phyloP scores from a whole-genome alignment of 1,140 invertebrate genomes.

The Streblospio benedicti region DNA sequence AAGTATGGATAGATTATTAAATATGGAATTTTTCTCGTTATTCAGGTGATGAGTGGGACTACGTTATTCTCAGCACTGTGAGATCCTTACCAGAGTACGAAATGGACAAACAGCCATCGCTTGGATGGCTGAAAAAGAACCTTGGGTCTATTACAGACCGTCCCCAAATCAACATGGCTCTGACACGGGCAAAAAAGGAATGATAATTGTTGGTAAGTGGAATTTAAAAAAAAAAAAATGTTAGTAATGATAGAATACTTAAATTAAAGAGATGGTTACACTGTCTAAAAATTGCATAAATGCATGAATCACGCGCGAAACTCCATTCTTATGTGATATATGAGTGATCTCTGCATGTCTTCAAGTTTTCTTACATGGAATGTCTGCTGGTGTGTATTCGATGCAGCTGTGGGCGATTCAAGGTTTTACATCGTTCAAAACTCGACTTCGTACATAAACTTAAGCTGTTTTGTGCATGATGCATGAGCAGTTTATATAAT shows the following conservation, averaged over 20 bases:
- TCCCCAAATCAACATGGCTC: constrained; percentile 29
- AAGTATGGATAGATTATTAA: too few species aligned
- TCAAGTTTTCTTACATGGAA: not conserved
- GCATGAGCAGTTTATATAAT: not conserved
- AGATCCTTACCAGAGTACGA: constrained; percentile 22
- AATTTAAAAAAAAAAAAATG: not conserved
- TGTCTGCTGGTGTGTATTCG: not conserved
- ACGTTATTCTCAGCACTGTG: constrained; percentile 32
- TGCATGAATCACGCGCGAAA: not conserved
- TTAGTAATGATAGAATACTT: not conserved
- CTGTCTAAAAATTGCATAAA: not conserved
- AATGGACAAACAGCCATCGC: constrained; percentile 25
- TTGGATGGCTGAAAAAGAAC: constrained; percentile 25
- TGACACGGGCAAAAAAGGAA: constrained; percentile 33
- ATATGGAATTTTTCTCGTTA: not conserved
- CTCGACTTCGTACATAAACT: not conserved
- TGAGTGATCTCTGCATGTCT: not conserved
- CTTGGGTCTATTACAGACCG: constrained; percentile 29
- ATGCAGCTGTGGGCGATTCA: not conserved
- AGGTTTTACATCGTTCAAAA: not conserved
- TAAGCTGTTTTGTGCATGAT: not conserved
- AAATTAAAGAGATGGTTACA: not conserved
- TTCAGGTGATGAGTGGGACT: constrained; percentile 33
- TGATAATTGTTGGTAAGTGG: constrained; percentile 19
- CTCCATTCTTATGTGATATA: not conserved